phyloP scores from a whole-genome alignment of 1,140 invertebrate genomes.

The Chrysopa pallens region DNA sequence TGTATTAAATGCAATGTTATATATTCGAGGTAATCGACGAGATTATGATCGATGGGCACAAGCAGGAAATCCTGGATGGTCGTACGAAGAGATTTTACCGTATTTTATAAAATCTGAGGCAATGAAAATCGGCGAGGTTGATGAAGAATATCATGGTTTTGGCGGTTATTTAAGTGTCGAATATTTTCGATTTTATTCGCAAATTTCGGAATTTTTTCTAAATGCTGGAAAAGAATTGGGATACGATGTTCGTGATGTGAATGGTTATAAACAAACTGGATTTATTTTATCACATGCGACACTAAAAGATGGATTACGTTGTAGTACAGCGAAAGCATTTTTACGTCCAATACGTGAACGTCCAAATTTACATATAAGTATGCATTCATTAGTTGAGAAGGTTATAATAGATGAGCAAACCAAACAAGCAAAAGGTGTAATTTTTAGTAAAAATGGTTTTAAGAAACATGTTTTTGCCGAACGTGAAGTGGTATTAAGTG shows the following conservation, averaged over 20 bases:
- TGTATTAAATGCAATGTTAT: constrained; percentile 76
- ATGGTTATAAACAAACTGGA: constrained; percentile 54
- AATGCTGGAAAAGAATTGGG: constrained; percentile 49
- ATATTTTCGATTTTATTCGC: constrained; percentile 38
- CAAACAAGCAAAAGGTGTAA: constrained; percentile 38
- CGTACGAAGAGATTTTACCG: constrained; percentile 58
- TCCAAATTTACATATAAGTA: constrained; percentile 51
- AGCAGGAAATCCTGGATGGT: constrained; percentile 52
- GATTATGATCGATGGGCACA: constrained; percentile 74
- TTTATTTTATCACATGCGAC: constrained; percentile 58
- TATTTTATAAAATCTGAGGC: constrained; percentile 65
- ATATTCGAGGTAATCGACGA: constrained; percentile 61
- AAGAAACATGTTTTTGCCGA: constrained; percentile 28
- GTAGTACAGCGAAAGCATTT: constrained; percentile 68
- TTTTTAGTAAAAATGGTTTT: constrained; percentile 31
- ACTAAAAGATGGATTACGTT: constrained; percentile 59
- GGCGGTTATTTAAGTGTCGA: constrained; percentile 50
- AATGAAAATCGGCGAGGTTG: constrained; percentile 37
- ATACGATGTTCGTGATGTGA: constrained; percentile 51
- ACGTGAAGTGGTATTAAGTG: constrained; percentile 53
- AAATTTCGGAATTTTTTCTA: constrained; percentile 42
- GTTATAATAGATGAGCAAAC: constrained; percentile 35
- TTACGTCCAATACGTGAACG: constrained; percentile 47
- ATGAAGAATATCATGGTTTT: constrained; percentile 46
- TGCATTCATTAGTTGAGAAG: constrained; percentile 43